Percentiles rank a stretch among this genome's conserved stretches.
These are phyloP conservation scores for Aix galericulata DNA, from an alignment of 2,113 vertebrate species.

Conservation along the genomic window DNA sequence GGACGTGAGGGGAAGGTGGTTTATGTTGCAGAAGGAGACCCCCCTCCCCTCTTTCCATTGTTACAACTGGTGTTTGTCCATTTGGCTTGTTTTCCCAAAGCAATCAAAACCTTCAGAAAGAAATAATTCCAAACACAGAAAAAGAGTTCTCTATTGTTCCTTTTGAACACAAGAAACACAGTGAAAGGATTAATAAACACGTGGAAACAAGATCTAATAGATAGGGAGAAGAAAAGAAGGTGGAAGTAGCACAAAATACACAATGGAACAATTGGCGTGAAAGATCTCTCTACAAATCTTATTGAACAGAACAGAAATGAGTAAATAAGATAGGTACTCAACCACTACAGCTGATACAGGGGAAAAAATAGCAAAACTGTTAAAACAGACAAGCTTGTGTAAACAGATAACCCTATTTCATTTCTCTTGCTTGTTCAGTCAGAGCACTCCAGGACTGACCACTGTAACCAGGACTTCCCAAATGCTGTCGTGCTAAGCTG, in stretches of 20 bases:
- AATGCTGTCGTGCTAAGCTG: neutral
- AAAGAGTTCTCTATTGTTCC: neutral
- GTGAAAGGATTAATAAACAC: neutral
- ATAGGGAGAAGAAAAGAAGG: neutral
- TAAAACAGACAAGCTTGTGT: neutral
- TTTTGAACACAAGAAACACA: neutral
- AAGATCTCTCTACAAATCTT: neutral
- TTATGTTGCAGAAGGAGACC: neutral
- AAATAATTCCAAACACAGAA: neutral
- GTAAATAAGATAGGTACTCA: neutral
- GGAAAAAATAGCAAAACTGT: neutral
- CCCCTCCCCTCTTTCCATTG: neutral
- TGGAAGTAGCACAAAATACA: neutral
- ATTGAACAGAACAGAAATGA: neutral
- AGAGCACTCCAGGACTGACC: neutral
- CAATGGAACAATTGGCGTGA: neutral
- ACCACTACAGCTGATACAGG: neutral
- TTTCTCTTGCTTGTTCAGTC: neutral
- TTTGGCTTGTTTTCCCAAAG: neutral
- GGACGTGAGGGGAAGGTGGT: too few species aligned
- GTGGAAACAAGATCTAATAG: neutral
- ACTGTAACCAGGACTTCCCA: neutral
- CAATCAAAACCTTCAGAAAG: neutral
- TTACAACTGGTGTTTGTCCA: accelerated
- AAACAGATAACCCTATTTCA: neutral